Base-by-base conservation (phyloP, 2,888 invertebrate species). In the Acholoe squamosa region DNA sequence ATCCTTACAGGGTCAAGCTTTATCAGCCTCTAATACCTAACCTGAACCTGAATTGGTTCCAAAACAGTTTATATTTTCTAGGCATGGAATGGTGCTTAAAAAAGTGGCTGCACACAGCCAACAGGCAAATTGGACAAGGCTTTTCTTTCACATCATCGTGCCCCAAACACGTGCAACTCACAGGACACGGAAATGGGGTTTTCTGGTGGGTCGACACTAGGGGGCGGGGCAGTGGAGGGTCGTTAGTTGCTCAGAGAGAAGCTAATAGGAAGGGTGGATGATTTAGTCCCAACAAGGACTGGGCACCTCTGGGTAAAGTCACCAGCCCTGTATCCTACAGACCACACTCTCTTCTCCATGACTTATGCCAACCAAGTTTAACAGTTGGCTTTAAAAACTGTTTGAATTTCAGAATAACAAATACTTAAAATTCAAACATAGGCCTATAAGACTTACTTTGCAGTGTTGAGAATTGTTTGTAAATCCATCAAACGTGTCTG, bases 121-220 rank as follows among this genome's bases (percentile, higher is more conserved):
- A n/a, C 61, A n/a, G 61, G 12, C 61, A 61, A 61, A 61, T 61
- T 61, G 61, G n/a, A 61, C 61, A 61, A 61, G 61, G 61, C 14
- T 61, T 61, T 61, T 61, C 61, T 61, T 61, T 61, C 61, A 61
- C 61, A 61, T 7, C 61, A 7, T 0, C 22, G 22, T 61, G 61
- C 61, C 61, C 61, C n/a, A 19, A n/a, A 7, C 61, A 61, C n/a
- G 61, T n/a, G 61, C 61, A n/a, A 61, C 19, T 61, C 3, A n/a
- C 61, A 19, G 61, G 61, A 61, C 3, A 14, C 14, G 61, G 61
- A 61, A 61, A 61, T 61, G 22, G 61, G 43, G 61, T 61, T 61
- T 61, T 61, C 7, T 61, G 61, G 61, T 19, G 19, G 54, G 61
- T 19, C 12, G 61, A 61, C 61, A n/a, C 61, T 19, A 19, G 19